phyloP scores from a whole-genome alignment of 2,888 invertebrate genomes.

The Tenodera sinensis region DNA sequence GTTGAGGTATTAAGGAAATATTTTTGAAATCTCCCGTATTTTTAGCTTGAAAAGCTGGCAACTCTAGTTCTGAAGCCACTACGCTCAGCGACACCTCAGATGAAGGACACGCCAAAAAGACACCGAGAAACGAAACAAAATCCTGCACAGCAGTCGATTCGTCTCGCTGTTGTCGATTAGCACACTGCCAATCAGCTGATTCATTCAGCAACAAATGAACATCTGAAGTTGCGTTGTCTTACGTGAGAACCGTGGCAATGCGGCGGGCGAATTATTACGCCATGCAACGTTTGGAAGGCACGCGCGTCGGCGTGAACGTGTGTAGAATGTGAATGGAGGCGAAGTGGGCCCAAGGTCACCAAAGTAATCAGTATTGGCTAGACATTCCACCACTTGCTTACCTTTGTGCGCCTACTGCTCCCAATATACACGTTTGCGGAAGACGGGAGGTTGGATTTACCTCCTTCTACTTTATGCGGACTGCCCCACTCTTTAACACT shows the following conservation, averaged over 20 bases:
- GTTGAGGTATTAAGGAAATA: too few species aligned
- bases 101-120: too few species aligned
- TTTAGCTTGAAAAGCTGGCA: too few species aligned
- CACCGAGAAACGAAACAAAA: too few species aligned
- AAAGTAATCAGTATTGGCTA: neutral
- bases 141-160: neutral
- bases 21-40: too few species aligned
- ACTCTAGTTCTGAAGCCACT: too few species aligned
- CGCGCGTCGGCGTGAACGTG: neutral
- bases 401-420: too few species aligned
- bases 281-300: neutral
- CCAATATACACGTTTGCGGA: too few species aligned
- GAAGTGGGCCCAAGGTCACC: neutral
- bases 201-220: neutral
- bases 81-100: too few species aligned
- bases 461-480: too few species aligned
- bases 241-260: neutral
- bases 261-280: neutral
- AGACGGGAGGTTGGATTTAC: too few species aligned
- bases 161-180: neutral
- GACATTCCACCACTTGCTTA: neutral
- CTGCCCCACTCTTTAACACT: too few species aligned
- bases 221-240: neutral
- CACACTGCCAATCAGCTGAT: neutral
- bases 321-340: neutral